Base-by-base conservation (phyloP, 1,140 invertebrate species). In the Drosophila murphyi region DNA sequence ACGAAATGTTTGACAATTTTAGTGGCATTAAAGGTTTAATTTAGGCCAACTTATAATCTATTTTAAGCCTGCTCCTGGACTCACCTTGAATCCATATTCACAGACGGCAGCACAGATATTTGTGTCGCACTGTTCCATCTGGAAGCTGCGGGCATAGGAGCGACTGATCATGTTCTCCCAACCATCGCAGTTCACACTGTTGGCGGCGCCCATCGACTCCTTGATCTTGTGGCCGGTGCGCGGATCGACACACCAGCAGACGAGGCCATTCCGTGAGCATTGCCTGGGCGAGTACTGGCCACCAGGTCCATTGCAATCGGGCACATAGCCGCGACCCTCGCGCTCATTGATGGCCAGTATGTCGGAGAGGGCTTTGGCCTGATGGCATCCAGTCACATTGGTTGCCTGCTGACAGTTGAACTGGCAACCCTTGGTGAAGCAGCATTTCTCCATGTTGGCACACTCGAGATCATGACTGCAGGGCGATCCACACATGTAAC, bases 181-280 rank as follows among this genome's bases (percentile, higher is more conserved):
- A 0, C 86, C 83, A 41, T 93, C 90, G 86, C 97, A 97, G 65
- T 95, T 93, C 1, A 97, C 95, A 41, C 93, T 94, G 5, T 95
- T 94, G 0, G 96, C 94, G 0, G 96, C 95, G 6, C 96, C 96
- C 95, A 97, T 97, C 2, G 96, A 95, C 1, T 96, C 95, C 48
- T 95, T 94, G 20, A 96, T 93, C 90, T 97, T 97, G 81, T 95
- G 94, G 1, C 97, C 97, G 6, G 95, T 94, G 29, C 94, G 80
- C 0, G 92, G 92, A 88, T 97, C 96, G 1, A 97, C 97, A 83
- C 97, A 97, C 97, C 97, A 97, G 91, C 97, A 97, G 71, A 97
- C 96, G 2, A 97, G 90, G 12, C 96, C 96, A 90, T 97, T 97
- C 48, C 96, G 94, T 2, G 96, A 97, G 87, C 97, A 97, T 77